Percentiles rank a stretch among this genome's conserved stretches.
Conservation (phyloP, 2,797 vertebrate genomes). For the Coregonus sp. region DNA sequence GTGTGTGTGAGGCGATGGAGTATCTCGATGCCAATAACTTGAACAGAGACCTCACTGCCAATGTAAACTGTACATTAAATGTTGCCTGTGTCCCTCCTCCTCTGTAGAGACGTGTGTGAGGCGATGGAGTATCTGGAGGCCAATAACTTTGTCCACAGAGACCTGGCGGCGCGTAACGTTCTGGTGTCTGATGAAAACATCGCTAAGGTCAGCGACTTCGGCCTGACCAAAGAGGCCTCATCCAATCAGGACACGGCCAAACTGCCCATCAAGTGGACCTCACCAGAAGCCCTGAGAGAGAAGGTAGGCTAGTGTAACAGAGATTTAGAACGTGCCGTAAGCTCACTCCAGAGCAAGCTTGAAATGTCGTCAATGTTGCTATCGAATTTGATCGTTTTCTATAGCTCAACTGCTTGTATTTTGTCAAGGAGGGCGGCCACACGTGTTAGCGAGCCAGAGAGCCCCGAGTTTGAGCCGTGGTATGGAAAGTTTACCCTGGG, state of each 20-base stretch:
- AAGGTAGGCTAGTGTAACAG: slow-evolving; percentile 75
- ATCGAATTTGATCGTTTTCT: no score
- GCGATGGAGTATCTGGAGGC: slow-evolving; percentile 96
- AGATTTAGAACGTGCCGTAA: no score
- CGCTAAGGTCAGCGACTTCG: slow-evolving; percentile 97
- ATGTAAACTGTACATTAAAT: not conserved
- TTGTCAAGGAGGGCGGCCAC: no score
- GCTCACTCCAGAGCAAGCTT: no score
- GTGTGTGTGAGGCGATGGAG: no score
- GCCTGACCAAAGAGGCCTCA: slow-evolving; percentile 94
- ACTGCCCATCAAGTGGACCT: slow-evolving; percentile 95
- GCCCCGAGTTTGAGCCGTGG: no score
- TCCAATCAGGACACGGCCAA: slow-evolving; percentile 93
- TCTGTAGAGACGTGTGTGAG: slow-evolving; percentile 89
- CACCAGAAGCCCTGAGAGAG: slow-evolving; percentile 94
- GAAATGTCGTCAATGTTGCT: no score
- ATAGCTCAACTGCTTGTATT: no score
- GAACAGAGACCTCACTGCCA: not conserved
- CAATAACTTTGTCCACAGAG: slow-evolving; percentile 95
- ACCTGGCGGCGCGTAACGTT: slow-evolving; percentile 94
- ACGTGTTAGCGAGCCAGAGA: no score
- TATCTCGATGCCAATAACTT: no score
- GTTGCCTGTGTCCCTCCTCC: not conserved
- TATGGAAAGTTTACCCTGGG: no score
- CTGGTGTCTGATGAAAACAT: slow-evolving; percentile 95